phyloP scores from a whole-genome alignment of 2,113 vertebrate species.

The Manacus vitellinus region DNA sequence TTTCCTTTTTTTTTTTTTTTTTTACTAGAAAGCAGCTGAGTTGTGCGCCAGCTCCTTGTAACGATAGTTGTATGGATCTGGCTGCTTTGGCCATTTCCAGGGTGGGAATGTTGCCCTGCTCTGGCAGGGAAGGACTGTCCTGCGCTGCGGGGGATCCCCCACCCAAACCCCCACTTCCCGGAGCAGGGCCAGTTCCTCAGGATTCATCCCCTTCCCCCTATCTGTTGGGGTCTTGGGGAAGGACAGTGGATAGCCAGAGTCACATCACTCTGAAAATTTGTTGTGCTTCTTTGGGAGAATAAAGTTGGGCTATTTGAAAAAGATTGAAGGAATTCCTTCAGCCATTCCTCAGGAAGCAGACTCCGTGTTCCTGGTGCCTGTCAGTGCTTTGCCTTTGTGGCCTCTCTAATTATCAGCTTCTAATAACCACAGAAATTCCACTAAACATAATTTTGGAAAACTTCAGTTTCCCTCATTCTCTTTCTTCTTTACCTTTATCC shows the following conservation, averaged over 20 bases:
- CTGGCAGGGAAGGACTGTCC: background rate
- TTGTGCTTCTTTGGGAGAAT: accelerated
- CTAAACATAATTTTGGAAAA: accelerated
- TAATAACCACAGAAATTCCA: background rate
- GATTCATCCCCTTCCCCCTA: accelerated
- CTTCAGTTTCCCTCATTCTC: background rate
- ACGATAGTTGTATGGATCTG: background rate
- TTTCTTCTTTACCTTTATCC: background rate
- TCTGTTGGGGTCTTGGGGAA: accelerated
- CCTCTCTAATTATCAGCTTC: background rate
- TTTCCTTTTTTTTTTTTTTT: background rate
- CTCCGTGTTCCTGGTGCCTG: accelerated
- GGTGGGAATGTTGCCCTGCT: background rate
- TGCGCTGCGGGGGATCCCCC: background rate
- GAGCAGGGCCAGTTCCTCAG: background rate
- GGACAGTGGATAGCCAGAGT: accelerated
- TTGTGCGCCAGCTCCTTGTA: background rate
- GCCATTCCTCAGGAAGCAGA: accelerated
- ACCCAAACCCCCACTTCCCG: background rate
- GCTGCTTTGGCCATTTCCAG: background rate
- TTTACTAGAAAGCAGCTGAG: conserved; percentile 13
- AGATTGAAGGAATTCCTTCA: accelerated
- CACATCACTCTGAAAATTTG: accelerated
- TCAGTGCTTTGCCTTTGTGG: accelerated
- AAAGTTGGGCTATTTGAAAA: accelerated